Evolutionary conservation across 2,113 vertebrate genomes (phyloP), one percentile per base, ranked within the genome.

Genomic region (Edolisoma coerulescens): DNA sequence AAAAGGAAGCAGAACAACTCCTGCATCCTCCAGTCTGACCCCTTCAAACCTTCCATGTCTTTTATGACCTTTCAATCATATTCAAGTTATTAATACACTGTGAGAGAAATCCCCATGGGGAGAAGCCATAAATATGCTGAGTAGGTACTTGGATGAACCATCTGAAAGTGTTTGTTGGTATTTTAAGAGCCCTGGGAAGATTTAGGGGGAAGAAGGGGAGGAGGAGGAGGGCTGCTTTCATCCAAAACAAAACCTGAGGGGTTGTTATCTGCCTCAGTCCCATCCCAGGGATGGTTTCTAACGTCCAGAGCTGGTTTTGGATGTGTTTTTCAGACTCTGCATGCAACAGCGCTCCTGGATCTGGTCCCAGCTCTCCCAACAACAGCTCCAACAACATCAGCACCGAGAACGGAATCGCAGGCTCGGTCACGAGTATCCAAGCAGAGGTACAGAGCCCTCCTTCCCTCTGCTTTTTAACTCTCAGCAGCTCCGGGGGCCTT

Each of bases 361-460:
- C 99, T 9, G 99, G 99, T 20, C 99, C 99, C 95, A 99, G 99
- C 95, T 99, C 99, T 32, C 99, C 99, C 54, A 99, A 99, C 98
- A 99, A 99, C 98, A 99, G 99, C 98, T 99, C 99, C 90, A 99
- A 98, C 96, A 99, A 99, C 95, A 99, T 99, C 96, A 99, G 99
- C 92, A 68, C 97, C 1, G 99, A 99, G 97, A 99, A 99, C 2
- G 99, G 99, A 70, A 97, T 99, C 33, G 65, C 98, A 5, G 98
- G 98, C 57, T 95, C 99, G 1, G 97, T 99, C 67, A 98, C 98
- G 91, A 98, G 98, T 96, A 97, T 99, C 93, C 98, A 98, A 11
- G 96, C 98, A 32, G 99, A 99, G 99, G 99, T 99, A 98, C 96
- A 69, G 77, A 68, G 56, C 65, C 70, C 47, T 85, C 76, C 59